Evolutionary conservation across 1,140 invertebrate genomes (phyloP).

Genomic region (Cydia pomonella): DNA sequence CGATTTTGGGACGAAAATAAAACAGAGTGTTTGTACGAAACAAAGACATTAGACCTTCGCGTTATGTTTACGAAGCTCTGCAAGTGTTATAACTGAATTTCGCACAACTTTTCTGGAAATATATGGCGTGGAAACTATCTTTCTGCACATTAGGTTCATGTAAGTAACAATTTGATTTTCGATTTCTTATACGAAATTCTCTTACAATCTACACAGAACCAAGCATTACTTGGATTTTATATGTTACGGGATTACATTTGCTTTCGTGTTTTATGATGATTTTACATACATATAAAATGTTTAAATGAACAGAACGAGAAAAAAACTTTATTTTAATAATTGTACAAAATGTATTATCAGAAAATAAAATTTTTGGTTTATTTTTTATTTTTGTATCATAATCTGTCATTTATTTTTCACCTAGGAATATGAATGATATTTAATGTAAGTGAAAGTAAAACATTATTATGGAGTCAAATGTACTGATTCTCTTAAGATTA

Average conservation of each 20-base stretch:
- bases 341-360: neutral
- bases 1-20: slow-evolving; percentile 46
- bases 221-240: neutral
- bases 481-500: neutral
- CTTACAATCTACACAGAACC: neutral
- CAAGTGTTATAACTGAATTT: slow-evolving; percentile 1
- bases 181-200: slow-evolving; percentile 5
- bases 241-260: neutral
- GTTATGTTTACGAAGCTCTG: slow-evolving; percentile 5
- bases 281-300: too few relatives aligned
- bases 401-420: neutral
- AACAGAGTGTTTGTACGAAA: slow-evolving; percentile 40
- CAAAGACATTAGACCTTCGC: slow-evolving; percentile 39
- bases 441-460: neutral
- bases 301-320: too few relatives aligned
- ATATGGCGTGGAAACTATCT: slow-evolving; percentile 44
- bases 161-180: slow-evolving; percentile 48
- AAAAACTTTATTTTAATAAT: too few relatives aligned
- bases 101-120: neutral
- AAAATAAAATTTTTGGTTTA: neutral
- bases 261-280: too few relatives aligned
- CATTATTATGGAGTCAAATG: neutral
- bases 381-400: neutral
- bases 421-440: neutral
- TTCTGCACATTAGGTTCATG: slow-evolving; percentile 59